phyloP scores from a whole-genome alignment of 2,113 vertebrate species.

The Numenius arquata region DNA sequence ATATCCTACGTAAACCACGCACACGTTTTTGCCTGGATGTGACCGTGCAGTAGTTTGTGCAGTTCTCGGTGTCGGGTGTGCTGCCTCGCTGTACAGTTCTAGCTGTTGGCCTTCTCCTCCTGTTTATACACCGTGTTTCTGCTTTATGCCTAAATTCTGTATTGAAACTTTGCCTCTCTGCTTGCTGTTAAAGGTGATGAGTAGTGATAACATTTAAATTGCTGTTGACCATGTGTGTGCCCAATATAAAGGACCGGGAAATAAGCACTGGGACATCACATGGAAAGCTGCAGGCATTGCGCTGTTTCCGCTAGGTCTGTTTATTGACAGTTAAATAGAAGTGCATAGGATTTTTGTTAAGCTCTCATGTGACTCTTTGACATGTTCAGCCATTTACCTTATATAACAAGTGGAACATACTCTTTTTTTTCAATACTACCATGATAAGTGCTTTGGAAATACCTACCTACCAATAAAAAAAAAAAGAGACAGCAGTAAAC shows the following conservation, averaged over 20 bases:
- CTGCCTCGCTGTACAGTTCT: not conserved
- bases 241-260: conserved; percentile 69
- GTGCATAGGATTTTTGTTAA: conserved; percentile 44
- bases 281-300: conserved; percentile 64
- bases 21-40: not conserved
- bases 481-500: not conserved
- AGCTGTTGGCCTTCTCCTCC: not conserved
- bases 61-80: not conserved
- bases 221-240: conserved; percentile 61
- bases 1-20: rapidly evolving
- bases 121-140: not conserved
- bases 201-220: conserved; percentile 55
- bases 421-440: not conserved
- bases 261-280: conserved; percentile 71
- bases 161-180: not conserved
- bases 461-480: not conserved
- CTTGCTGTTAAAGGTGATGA: conserved; percentile 30
- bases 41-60: not conserved
- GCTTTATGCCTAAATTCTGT: not conserved
- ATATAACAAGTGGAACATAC: not conserved
- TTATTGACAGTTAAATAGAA: conserved; percentile 49
- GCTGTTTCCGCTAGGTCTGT: conserved; percentile 28
- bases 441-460: not conserved
- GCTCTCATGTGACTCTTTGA: conserved; percentile 40
- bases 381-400: conserved; percentile 44